phyloP scores from a whole-genome alignment of 1,140 invertebrate genomes.

The Diorhabda elongata region DNA sequence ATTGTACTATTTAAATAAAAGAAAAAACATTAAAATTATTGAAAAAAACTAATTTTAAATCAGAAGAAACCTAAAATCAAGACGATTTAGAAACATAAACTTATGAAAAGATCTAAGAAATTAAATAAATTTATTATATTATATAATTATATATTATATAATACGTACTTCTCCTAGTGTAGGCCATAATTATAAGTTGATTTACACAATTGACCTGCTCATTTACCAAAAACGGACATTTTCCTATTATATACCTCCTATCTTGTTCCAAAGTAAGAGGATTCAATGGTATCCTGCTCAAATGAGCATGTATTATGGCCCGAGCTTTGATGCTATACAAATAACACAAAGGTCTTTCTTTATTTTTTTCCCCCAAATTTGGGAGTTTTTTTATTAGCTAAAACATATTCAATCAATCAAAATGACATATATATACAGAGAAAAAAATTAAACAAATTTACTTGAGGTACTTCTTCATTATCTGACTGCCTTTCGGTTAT shows the following conservation, averaged over 20 bases:
- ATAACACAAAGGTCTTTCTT: slow-evolving; percentile 87
- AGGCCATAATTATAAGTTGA: slow-evolving; percentile 87
- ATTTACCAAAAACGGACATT: slow-evolving; percentile 93
- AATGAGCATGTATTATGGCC: slow-evolving; percentile 90
- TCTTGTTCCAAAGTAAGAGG: slow-evolving; percentile 79
- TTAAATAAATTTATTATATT: too few species aligned
- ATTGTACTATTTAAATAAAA: too few species aligned
- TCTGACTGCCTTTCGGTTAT: slow-evolving; percentile 90
- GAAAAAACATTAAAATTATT: too few species aligned
- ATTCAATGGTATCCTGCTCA: slow-evolving; percentile 77
- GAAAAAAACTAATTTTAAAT: too few species aligned
- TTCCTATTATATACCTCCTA: slow-evolving; percentile 82
- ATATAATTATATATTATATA: slow-evolving; percentile 13
- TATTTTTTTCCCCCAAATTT: slow-evolving; percentile 92
- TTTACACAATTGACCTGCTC: slow-evolving; percentile 96
- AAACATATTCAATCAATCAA: slow-evolving; percentile 34
- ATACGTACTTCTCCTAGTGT: slow-evolving; percentile 77
- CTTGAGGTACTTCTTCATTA: slow-evolving; percentile 89
- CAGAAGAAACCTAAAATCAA: too few species aligned
- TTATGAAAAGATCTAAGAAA: too few species aligned
- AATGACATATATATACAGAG: slow-evolving; percentile 5
- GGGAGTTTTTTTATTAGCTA: slow-evolving; percentile 87
- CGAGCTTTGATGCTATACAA: slow-evolving; percentile 96
- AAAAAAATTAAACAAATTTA: slow-evolving; percentile 49
- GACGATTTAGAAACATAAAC: too few species aligned